Base-by-base conservation (phyloP, 2,888 invertebrate genomes). In the Lithophane ornitopus region DNA sequence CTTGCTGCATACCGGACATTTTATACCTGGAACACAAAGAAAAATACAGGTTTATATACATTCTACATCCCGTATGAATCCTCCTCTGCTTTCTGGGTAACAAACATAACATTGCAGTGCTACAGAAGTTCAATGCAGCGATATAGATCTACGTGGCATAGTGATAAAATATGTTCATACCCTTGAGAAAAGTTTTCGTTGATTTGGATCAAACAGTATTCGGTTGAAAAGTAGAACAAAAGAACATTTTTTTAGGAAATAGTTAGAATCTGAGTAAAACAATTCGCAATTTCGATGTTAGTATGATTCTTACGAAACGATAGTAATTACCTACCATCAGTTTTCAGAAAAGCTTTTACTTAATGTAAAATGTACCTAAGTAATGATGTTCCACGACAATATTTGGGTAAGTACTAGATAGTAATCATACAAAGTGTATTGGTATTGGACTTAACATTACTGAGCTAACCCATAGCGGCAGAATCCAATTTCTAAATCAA, bases 1-100 rank as follows among this genome's bases (percentile, higher is more conserved):
- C 97, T 99, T 99, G 97, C 99, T 99, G 98, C 99, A 99, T 90
- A 99, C 99, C 88, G 99, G 99, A 97, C 99, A 99, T 97, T 99
- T 99, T 95, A 99, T 98, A 96, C 99, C 99, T 99, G 97, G 12
- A 97, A 97, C 91, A 93, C 92, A 91, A 90, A 89, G 85, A 87
- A 67, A 75, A 14, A 68, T 12, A 74, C 11, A 39, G 7, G 16
- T 81, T 83, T 70, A n/a, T 19, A 11, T 44, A 67, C 39, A 28
- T 28, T 78, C 22, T 22, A 39, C 39, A 62, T 61, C 34, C 22
- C 34, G 1, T 19, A 19, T 2, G 19, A 11, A 34, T 22, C 22
- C 7, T 39, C 8, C n/a, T 39, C 61, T 34, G 59, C 19, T 61
- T 22, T 22, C 22, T 59, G 19, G 22, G 14, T 41, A 14, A 49